A percentile compares a stretch with the other conserved stretches of the same genome.
phyloP scores from a whole-genome alignment of 64 coral and sea anemone genomes.

The Catalaphyllia jardinei region DNA sequence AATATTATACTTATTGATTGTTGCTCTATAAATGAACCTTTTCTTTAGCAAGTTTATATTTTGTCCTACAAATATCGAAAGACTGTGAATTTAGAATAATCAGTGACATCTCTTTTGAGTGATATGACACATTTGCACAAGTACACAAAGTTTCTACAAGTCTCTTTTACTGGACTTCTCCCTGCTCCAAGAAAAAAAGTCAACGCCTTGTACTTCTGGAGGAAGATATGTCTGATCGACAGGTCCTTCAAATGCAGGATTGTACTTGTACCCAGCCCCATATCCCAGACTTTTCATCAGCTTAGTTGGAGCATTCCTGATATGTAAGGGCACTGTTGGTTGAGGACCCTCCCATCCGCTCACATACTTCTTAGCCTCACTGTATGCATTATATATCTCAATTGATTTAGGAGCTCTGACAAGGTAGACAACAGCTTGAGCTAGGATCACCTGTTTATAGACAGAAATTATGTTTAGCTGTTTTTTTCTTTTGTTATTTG shows the following conservation, averaged over 20 bases:
- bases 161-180: not conserved
- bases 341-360: constrained; percentile 86
- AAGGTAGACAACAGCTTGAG: constrained; percentile 88
- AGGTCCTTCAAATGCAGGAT: constrained; percentile 79
- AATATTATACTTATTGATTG: too few relatives aligned
- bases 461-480: not conserved
- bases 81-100: too few relatives aligned
- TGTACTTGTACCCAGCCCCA: constrained; percentile 89
- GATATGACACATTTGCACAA: too few relatives aligned
- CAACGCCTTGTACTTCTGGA: constrained; percentile 69
- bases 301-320: constrained; percentile 95
- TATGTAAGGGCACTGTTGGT: constrained; percentile 85
- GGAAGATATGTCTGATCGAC: constrained; percentile 93
- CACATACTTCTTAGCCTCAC: constrained; percentile 74
- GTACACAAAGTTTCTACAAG: not conserved
- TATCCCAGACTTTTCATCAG: constrained; percentile 94
- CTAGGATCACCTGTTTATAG: constrained; percentile 82
- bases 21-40: too few relatives aligned
- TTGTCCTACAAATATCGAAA: too few relatives aligned
- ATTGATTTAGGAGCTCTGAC: constrained; percentile 90
- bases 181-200: constrained; percentile 73
- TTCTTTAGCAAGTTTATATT: too few relatives aligned
- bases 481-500: too few relatives aligned
- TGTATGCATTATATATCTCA: constrained; percentile 93
- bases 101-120: too few relatives aligned